Evolutionary conservation across 2,113 vertebrate species (phyloP).

Genomic region (Podarcis raffonei): DNA sequence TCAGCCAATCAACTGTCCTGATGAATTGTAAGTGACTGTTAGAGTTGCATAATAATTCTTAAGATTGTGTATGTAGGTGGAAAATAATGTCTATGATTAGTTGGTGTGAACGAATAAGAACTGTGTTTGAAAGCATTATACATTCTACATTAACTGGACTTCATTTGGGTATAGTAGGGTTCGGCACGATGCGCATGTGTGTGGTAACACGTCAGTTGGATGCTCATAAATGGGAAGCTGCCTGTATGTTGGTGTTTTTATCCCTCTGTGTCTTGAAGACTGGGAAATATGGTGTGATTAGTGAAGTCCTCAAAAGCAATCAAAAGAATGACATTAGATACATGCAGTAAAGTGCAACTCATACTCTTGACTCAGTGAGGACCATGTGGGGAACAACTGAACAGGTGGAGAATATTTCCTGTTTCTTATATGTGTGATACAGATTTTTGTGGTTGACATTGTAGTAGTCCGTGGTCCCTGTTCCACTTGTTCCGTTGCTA

Average conservation of each 20-base stretch:
- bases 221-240: too few relatives aligned
- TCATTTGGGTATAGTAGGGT: background rate
- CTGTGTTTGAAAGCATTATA: background rate
- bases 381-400: too few relatives aligned
- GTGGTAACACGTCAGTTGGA: background rate
- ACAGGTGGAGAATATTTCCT: background rate
- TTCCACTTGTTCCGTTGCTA: background rate
- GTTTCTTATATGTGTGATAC: background rate
- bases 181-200: too few relatives aligned
- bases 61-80: background rate
- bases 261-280: background rate
- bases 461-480: background rate
- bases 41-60: background rate
- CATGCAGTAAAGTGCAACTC: background rate
- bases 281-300: background rate
- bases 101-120: background rate
- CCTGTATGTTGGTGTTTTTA: background rate
- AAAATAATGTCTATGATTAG: background rate
- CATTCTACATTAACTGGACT: background rate
- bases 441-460: background rate
- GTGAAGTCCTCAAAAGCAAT: background rate
- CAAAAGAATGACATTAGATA: background rate
- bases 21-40: slow-evolving; percentile 89
- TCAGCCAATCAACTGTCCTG: slow-evolving; percentile 98
- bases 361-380: background rate